Evolutionary conservation across 1,140 invertebrate species (phyloP), one percentile per base, ranked within the genome.

Genomic region (Antheraea pernyi): DNA sequence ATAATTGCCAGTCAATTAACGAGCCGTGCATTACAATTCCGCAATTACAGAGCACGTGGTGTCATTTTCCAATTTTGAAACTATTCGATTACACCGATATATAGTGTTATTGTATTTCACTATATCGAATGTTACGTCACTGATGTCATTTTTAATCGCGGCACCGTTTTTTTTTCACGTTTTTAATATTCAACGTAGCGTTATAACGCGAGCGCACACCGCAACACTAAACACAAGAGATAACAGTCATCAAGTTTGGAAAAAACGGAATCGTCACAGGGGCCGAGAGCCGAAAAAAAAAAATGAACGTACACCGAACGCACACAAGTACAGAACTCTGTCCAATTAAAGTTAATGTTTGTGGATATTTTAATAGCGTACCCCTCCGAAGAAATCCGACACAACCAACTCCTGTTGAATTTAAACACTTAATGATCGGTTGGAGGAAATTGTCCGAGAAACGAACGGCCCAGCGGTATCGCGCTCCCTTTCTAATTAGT

Each of bases 341-440:
- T 88, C 87, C 90, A 92, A 92, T 92, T 92, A 92, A 89, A 89
- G 87, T 84, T 91, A 92, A 91, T 91, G 87, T 90, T 90, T 91
- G 88, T 87, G 85, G 88, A 91, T 89, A 91, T 92, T 92, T 92
- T 92, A 92, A 92, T 92, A 89, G 86, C 84, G 88, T 85, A 82
- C 87, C 89, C 89, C 87, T 85, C 86, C 85, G 89, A 75, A 73
- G 89, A 89, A 91, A 91, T 73, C 84, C 88, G 90, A 92, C 88
- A 91, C 90, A 91, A 90, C 90, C 90, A 91, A 88, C 90, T 91
- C 88, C 83, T 79, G 86, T 88, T 83, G 88, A 85, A 88, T 88
- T 91, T 92, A 92, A 92, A 91, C 88, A 92, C 90, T 92, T 92
- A 92, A 92, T 92, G 90, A 92, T 85, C 87, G 83, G 87, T 92